These are phyloP conservation scores for Phenganax marumi DNA, from an alignment of 92 coral and sea anemone genomes.

Conservation along the genomic window DNA sequence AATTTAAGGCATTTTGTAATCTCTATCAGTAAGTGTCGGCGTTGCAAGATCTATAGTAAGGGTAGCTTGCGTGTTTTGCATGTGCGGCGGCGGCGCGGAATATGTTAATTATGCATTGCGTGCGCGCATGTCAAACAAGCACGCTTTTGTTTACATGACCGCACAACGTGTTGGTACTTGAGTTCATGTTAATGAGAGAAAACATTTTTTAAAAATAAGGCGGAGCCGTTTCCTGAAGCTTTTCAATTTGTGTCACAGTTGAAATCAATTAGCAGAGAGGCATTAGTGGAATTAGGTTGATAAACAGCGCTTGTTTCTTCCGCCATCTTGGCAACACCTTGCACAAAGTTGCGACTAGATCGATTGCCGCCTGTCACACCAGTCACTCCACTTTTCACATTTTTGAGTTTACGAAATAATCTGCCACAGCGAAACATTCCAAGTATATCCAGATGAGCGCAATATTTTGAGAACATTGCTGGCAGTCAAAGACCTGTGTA, in stretches of 20 bases:
- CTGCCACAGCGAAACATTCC: too few relatives aligned
- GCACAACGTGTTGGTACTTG: conserved; percentile 23
- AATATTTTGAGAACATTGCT: too few relatives aligned
- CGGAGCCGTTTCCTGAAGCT: conserved; percentile 3
- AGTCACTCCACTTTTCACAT: not conserved
- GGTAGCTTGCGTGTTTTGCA: too few relatives aligned
- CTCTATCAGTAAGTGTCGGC: too few relatives aligned
- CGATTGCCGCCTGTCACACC: not conserved
- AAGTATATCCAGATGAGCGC: too few relatives aligned
- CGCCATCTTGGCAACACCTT: conserved; percentile 27
- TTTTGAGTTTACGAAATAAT: not conserved
- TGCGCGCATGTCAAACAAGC: conserved; percentile 6
- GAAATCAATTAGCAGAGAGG: conserved; percentile 24
- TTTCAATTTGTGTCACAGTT: conserved; percentile 25
- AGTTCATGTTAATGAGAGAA: conserved; percentile 19
- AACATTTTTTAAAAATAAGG: conserved; percentile 13
- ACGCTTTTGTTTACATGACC: conserved; percentile 9
- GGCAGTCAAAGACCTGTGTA: too few relatives aligned
- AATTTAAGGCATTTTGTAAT: too few relatives aligned
- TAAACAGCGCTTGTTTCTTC: conserved; percentile 15
- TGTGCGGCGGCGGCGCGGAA: not conserved
- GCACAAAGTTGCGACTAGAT: conserved; percentile 3
- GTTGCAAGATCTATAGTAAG: too few relatives aligned
- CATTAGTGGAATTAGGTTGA: conserved; percentile 22
- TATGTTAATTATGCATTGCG: conserved; percentile 14